Evolutionary conservation across 1,140 invertebrate species (phyloP).

Genomic region (Pararge aegeria): DNA sequence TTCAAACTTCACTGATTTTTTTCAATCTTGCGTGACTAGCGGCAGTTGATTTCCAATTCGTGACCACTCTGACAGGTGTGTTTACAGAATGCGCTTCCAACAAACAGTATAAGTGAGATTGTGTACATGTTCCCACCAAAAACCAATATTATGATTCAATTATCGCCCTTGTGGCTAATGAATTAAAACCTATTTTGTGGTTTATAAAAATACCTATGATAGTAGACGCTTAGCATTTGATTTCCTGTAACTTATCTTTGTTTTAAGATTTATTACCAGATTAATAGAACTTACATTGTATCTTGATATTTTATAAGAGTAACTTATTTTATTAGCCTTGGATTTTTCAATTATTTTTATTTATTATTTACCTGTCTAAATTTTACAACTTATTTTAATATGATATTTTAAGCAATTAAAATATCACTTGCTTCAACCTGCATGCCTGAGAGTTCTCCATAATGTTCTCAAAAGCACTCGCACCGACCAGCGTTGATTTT

Average conservation of each 20-base stretch:
- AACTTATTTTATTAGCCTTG: too few relatives aligned
- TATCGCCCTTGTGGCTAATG: neutral
- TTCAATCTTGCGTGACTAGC: slow-evolving; percentile 56
- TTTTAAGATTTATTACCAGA: neutral
- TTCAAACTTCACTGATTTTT: slow-evolving; percentile 13
- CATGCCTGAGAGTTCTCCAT: too few relatives aligned
- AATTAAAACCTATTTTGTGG: neutral
- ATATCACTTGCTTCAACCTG: too few relatives aligned
- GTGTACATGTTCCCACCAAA: slow-evolving; percentile 23
- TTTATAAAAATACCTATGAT: neutral
- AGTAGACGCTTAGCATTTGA: neutral
- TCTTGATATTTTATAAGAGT: too few relatives aligned
- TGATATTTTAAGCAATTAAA: too few relatives aligned
- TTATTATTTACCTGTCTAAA: too few relatives aligned
- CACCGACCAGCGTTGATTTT: too few relatives aligned
- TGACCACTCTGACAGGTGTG: slow-evolving; percentile 62
- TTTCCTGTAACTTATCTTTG: neutral
- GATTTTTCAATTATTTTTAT: too few relatives aligned
- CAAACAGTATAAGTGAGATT: slow-evolving; percentile 56
- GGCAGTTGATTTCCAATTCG: slow-evolving; percentile 65
- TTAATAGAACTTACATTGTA: too few relatives aligned
- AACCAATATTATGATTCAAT: neutral
- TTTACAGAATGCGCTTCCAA: slow-evolving; percentile 49
- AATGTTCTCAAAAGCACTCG: too few relatives aligned
- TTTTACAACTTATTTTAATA: too few relatives aligned